Evolutionary conservation across 1,140 invertebrate species (phyloP).

Genomic region (Drosophila tsacasi): DNA sequence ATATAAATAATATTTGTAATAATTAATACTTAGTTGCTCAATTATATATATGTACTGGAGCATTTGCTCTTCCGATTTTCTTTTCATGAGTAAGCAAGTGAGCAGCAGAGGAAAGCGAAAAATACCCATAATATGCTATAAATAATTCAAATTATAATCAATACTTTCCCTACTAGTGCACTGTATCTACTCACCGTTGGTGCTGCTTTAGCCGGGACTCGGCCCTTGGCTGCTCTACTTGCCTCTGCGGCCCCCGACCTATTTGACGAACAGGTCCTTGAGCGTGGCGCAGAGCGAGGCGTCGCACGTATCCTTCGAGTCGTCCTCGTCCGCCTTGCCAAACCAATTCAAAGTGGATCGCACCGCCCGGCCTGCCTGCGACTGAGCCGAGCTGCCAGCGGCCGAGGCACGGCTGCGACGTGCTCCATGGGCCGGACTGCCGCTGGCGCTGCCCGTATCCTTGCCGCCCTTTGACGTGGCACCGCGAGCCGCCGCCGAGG

Average conservation of each 20-base stretch:
- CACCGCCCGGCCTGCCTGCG: constrained; percentile 72
- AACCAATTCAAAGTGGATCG: constrained; percentile 82
- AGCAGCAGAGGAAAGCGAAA: neutral
- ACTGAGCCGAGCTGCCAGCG: constrained; percentile 65
- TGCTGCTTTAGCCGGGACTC: constrained; percentile 32
- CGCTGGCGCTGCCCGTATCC: constrained; percentile 43
- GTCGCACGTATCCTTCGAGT: constrained; percentile 89
- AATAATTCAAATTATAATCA: neutral
- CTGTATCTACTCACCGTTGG: constrained; percentile 30
- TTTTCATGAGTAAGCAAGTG: neutral
- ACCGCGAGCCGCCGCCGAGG: constrained; percentile 66
- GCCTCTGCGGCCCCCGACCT: constrained; percentile 75
- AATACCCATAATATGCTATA: neutral
- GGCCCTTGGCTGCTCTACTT: constrained; percentile 49
- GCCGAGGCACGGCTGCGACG: constrained; percentile 50
- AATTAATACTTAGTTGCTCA: neutral
- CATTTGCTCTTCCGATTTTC: too few species aligned
- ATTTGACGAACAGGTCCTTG: constrained; percentile 93
- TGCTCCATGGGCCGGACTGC: constrained; percentile 27
- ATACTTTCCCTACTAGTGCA: too few species aligned
- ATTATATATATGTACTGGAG: too few species aligned
- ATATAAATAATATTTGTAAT: neutral
- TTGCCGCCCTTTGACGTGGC: constrained; percentile 68
- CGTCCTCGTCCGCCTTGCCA: constrained; percentile 87
- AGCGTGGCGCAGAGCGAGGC: constrained; percentile 91